phyloP scores from a whole-genome alignment of 2,888 invertebrate genomes.

The Byasa hedistus region DNA sequence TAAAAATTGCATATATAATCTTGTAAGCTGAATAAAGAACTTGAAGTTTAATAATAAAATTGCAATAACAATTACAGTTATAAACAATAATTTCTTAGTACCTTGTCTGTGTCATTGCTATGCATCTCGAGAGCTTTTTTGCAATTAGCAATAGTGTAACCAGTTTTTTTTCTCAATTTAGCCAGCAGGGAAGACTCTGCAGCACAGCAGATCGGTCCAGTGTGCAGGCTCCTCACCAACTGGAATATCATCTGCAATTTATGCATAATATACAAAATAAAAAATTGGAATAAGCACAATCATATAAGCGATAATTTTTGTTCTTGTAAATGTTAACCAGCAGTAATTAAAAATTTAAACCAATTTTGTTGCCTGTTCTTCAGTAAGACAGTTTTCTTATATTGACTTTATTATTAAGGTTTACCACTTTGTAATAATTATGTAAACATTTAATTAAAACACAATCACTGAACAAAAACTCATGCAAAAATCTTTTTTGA shows the following conservation, averaged over 20 bases:
- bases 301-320: no score
- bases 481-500: neutral
- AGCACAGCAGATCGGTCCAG: constrained; percentile 75
- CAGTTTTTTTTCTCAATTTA: constrained; percentile 94
- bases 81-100: constrained; percentile 64
- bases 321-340: no score
- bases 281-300: no score
- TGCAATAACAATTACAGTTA: neutral
- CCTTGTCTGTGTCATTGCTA: constrained; percentile 91
- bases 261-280: constrained; percentile 6
- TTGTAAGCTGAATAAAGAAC: no score
- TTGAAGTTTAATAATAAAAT: no score
- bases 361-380: no score
- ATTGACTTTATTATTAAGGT: no score
- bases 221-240: constrained; percentile 80
- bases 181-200: constrained; percentile 87
- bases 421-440: neutral
- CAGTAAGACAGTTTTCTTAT: no score
- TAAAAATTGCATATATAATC: no score
- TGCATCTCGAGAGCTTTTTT: constrained; percentile 96
- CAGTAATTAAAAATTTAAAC: no score
- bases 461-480: constrained; percentile 4
- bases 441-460: constrained; percentile 18
- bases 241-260: constrained; percentile 81
- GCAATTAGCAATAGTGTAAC: constrained; percentile 97